Percentiles rank a stretch among this genome's conserved stretches.
Conservation (phyloP, 2,113 vertebrate genomes). For the Nycticorax nycticorax region DNA sequence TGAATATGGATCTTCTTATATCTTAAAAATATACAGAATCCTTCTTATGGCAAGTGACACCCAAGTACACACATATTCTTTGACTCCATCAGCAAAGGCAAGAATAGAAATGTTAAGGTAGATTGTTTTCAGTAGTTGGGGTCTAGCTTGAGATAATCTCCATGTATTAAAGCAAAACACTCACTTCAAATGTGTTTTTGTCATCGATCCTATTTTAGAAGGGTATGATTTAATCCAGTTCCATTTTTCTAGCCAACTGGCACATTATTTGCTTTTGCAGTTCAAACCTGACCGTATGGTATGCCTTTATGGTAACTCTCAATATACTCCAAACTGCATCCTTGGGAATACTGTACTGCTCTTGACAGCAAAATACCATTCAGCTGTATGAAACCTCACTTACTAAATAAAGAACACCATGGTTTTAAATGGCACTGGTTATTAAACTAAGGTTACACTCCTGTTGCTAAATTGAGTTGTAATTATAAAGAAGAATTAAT, state of each 20-base stretch:
- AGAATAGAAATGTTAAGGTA: not conserved
- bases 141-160: not conserved
- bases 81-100: not conserved
- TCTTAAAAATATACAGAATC: not conserved
- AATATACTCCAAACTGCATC: not conserved
- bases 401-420: slow-evolving; percentile 15
- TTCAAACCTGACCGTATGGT: not conserved
- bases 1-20: not conserved
- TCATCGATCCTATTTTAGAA: not conserved
- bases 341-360: slow-evolving; percentile 7
- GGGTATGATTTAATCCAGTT: not conserved
- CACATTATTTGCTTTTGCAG: not conserved
- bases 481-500: slow-evolving; percentile 57
- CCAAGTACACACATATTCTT: not conserved
- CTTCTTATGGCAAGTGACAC: not conserved
- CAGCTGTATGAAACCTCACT: not conserved
- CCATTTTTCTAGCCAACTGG: not conserved
- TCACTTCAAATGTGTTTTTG: not conserved
- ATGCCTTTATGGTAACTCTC: not conserved
- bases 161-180: not conserved
- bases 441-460: slow-evolving; percentile 18
- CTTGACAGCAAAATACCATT: not conserved
- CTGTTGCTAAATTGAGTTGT: slow-evolving; percentile 25
- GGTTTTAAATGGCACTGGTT: slow-evolving; percentile 19
- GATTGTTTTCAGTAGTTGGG: not conserved